Evolutionary conservation across 2,888 invertebrate genomes (phyloP), one percentile per base, ranked within the genome.

Genomic region (Molorchus minor): DNA sequence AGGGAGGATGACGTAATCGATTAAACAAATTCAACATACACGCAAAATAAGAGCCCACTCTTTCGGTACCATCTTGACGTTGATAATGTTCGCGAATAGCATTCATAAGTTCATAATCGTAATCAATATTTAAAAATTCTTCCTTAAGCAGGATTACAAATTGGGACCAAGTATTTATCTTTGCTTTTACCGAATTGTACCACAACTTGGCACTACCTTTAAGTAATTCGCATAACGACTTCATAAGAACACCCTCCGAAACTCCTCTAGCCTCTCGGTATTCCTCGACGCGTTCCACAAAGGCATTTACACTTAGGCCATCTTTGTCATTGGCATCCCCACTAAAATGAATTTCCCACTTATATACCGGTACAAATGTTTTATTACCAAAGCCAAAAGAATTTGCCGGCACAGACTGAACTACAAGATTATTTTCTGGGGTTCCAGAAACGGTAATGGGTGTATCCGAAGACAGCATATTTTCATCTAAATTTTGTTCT

Each of bases 191-290:
- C 59, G 35, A 0, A 64, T 67, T n/a, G n/a, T n/a, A n/a, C n/a
- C n/a, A n/a, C n/a, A n/a, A n/a, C n/a, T n/a, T n/a, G n/a, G n/a
- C n/a, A 2, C 43, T 19, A 1, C 63, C 65, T 3, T 10, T 17
- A 25, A 68, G 62, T 8, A 67, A 46, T 16, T 70, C 67, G 0
- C 40, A 33, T 0, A 67, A 60, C 0, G 62, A 61, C 2, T 61
- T 36, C 25, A 29, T 62, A 1, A 68, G 40, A 13, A 65, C 65
- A 0, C 36, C 16, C 0, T 53, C 47, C 3, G 66, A 43, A 0
- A 66, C 61, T 3, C 56, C 61, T 8, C 70, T 25, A 1, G 66
- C 52, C 4, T 45, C 10, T 12, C 52, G 40, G 16, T 62, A 44
- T 35, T 66, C 66, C 7, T 62, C 63, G 0, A 67, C 66, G 7